Evolutionary conservation across 2,888 invertebrate genomes (phyloP), one percentile per base, ranked within the genome.

Genomic region (Hydriomena furcata): DNA sequence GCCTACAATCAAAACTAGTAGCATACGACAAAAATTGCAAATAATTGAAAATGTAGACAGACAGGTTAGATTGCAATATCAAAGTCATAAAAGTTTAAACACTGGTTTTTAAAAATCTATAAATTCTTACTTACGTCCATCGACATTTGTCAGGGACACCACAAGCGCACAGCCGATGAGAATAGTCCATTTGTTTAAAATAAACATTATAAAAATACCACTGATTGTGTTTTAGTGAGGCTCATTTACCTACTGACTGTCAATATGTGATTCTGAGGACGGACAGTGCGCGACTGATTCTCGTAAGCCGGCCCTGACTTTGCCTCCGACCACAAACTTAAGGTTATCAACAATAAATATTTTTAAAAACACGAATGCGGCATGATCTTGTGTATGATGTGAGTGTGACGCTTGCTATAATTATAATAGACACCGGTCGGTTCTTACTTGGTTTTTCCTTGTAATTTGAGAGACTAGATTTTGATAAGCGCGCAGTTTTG

Each of bases 271-370:
- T 58, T 66, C 57, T 55, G 60, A 44, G 68, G 66, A 71, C 74
- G 70, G 76, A 55, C 66, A 52, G 71, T 63, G 60, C 61, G 53
- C 75, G 73, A 83, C 82, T 82, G 81, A 74, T 72, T 68, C 60
- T 58, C 60, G 66, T 58, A 17, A 71, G 58, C 66, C 65, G 76
- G 61, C 78, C 73, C 73, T 73, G 76, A 70, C 73, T 76, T 66
- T 68, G 68, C 63, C 65, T 60, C 65, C 49, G 62, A 68, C 65
- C 70, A 60, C 61, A 66, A 71, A 71, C 68, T 61, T 71, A 74
- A 81, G 81, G 82, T 82, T 82, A 83, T 81, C 80, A 77, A 76
- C 76, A 72, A 70, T 70, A 70, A 67, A 67, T 68, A 66, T 64
- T 71, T 70, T 71, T 61, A 60, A 71, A 70, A 74, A 71, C 65